phyloP scores from a whole-genome alignment of 2,797 vertebrate genomes.

The Thalassophryne amazonica region DNA sequence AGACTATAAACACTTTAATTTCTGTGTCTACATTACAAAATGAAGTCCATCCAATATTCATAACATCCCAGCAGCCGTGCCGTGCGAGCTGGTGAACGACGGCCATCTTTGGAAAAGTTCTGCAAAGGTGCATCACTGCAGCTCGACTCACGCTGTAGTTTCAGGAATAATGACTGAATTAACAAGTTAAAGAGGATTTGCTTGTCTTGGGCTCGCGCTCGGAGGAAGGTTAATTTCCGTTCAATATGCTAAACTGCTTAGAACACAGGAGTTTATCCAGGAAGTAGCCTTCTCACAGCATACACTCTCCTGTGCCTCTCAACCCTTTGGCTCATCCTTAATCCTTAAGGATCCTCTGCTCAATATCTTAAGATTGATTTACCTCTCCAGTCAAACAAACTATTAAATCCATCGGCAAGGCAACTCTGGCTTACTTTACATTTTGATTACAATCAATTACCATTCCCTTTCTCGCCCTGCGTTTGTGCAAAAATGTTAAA shows the following conservation, averaged over 20 bases:
- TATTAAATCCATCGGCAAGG: conserved; percentile 75
- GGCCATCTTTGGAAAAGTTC: conserved; percentile 34
- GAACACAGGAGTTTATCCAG: conserved; percentile 54
- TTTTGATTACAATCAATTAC: conserved; percentile 77
- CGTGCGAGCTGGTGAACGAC: conserved; percentile 1
- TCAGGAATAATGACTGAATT: conserved; percentile 57
- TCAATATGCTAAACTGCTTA: conserved; percentile 72
- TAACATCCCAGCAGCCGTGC: neutral
- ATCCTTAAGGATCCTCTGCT: conserved; percentile 69
- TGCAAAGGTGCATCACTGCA: conserved; percentile 2
- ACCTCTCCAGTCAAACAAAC: conserved; percentile 77
- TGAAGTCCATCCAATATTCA: conserved; percentile 43
- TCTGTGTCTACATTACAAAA: conserved; percentile 41
- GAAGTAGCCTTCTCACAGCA: conserved; percentile 24
- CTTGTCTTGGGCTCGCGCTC: conserved; percentile 49
- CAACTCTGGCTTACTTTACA: conserved; percentile 71
- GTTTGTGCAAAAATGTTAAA: conserved; percentile 36
- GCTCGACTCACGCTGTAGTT: conserved; percentile 44
- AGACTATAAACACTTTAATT: conserved; percentile 18
- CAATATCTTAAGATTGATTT: conserved; percentile 78
- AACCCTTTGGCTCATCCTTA: conserved; percentile 60
- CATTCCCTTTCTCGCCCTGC: conserved; percentile 35
- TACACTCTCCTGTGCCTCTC: conserved; percentile 30
- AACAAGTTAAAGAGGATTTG: conserved; percentile 66
- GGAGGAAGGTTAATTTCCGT: conserved; percentile 69